Base-by-base conservation (phyloP, 2,888 invertebrate genomes). In the Hydropsyche betteni region DNA sequence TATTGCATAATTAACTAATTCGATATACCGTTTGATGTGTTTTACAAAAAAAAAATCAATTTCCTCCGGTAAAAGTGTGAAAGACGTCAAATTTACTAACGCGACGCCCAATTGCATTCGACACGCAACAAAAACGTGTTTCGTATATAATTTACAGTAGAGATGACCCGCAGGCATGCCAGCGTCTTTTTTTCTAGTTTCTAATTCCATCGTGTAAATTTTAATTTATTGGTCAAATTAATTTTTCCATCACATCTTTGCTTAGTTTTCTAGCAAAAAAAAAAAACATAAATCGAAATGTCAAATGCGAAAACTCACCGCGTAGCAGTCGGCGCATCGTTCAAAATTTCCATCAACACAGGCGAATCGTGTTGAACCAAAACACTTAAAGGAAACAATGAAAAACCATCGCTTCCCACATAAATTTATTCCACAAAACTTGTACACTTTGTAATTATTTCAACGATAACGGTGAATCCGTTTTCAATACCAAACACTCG, bases 161-260 rank as follows among this genome's bases (percentile, higher is more conserved):
- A 14, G 24, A 24, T 58, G 58, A 58, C 58, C 58, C 58, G 24
- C 16, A 44, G 58, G 58, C 58, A 16, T n/a, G 12, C 16, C 58
- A 16, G 5, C 12, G 16, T 58, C n/a, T 24, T 16, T 58, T 58
- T 58, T 58, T 16, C 10, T 44, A 24, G 24, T 44, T 58, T 58
- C 58, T 16, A 58, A 14, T 58, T 24, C 14, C 44, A 44, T 44
- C 6, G 10, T 58, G 58, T 58, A 24, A 8, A 58, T 14, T 58
- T 24, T 58, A 58, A 58, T 58, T 58, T 58, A 58, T 58, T 24
- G 58, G 16, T 24, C 16, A 58, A 58, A 58, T 24, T 58, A 58
- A 58, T 58, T 14, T 58, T 24, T 58, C 16, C 8, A 58, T 24
- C 14, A 4, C 24, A 24, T 10, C 44, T 44, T 14, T 58, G 58